phyloP scores from a whole-genome alignment of 2,797 vertebrate species.

The Limosa lapponica region DNA sequence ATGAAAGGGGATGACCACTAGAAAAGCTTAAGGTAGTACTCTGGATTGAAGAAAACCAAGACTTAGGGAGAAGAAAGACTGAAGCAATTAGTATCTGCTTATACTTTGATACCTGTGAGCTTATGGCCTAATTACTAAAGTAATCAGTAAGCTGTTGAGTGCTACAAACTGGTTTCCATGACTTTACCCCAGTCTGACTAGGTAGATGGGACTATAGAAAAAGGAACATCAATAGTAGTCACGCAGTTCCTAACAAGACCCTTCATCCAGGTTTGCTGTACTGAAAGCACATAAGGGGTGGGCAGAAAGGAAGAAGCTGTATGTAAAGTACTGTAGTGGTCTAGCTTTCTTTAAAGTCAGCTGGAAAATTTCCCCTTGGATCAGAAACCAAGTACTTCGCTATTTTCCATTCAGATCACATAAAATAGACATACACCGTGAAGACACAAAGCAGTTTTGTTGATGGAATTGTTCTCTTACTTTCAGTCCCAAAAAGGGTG shows the following conservation, averaged over 20 bases:
- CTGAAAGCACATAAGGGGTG: accelerated
- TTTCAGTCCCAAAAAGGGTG: background rate
- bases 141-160: background rate
- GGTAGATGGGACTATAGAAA: background rate
- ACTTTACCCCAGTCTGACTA: background rate
- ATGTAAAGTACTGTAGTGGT: background rate
- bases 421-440: background rate
- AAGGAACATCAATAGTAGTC: background rate
- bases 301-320: background rate
- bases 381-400: background rate
- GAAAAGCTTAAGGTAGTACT: background rate
- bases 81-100: background rate
- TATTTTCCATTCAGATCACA: background rate
- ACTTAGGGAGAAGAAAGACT: background rate
- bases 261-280: background rate
- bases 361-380: background rate
- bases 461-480: background rate
- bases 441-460: background rate
- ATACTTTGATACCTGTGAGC: background rate
- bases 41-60: background rate
- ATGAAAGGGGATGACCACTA: background rate
- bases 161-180: background rate
- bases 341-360: background rate
- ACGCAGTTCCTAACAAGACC: background rate
- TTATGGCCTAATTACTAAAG: background rate